phyloP scores from a whole-genome alignment of 2,113 vertebrate species.

The Vanacampus margaritifer region DNA sequence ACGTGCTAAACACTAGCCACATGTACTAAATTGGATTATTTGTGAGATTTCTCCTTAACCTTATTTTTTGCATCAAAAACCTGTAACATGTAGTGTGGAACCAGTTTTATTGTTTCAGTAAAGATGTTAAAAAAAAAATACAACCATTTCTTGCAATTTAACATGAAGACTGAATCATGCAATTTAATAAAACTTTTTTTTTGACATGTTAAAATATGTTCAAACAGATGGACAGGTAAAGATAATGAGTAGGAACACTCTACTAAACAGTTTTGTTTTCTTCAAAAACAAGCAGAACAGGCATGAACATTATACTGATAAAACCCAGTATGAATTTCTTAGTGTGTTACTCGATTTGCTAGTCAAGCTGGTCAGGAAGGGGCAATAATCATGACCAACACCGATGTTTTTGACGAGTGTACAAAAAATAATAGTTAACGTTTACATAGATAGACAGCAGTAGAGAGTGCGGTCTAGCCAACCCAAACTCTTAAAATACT shows the following conservation, averaged over 20 bases:
- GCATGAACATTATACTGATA: slow-evolving; percentile 61
- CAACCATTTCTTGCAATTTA: slow-evolving; percentile 47
- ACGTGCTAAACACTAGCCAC: background rate
- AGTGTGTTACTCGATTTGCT: slow-evolving; percentile 16
- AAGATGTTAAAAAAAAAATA: slow-evolving; percentile 64
- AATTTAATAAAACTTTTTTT: slow-evolving; percentile 63
- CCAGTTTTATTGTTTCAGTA: slow-evolving; percentile 60
- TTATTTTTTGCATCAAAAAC: background rate
- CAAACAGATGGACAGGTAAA: slow-evolving; percentile 43
- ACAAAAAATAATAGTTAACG: slow-evolving; percentile 49
- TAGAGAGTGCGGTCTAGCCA: slow-evolving; percentile 9
- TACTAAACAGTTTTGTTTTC: slow-evolving; percentile 21
- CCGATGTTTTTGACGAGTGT: slow-evolving; percentile 47
- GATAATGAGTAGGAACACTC: slow-evolving; percentile 47
- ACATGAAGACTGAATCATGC: slow-evolving; percentile 61
- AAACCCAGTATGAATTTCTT: slow-evolving; percentile 49
- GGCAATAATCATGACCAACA: slow-evolving; percentile 30
- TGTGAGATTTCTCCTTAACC: background rate
- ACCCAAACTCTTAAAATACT: slow-evolving; percentile 11
- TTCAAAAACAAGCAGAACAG: slow-evolving; percentile 43
- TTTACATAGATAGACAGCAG: slow-evolving; percentile 16
- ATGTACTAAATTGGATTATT: background rate
- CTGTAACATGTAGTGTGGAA: slow-evolving; percentile 19
- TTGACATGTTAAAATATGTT: slow-evolving; percentile 60
- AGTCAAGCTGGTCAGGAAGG: slow-evolving; percentile 21